Conservation (phyloP, 2,888 invertebrate species). For the Papilio elwesi region DNA sequence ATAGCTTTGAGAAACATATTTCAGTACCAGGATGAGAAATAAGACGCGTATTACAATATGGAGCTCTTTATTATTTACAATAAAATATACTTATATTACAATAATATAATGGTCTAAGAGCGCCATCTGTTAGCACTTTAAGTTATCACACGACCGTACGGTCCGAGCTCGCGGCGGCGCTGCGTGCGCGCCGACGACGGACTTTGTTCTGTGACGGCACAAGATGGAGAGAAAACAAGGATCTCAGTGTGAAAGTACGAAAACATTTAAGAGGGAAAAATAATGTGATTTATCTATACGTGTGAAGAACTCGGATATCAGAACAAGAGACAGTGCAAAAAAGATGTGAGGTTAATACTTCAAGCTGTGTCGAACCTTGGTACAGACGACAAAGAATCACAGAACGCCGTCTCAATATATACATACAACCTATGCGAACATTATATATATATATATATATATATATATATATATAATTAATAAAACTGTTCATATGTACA, state of each 20-base stretch:
- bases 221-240: not conserved
- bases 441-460: constrained; percentile 14
- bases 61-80: constrained; percentile 62
- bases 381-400: not conserved
- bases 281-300: not conserved
- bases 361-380: not conserved
- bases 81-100: constrained; percentile 56
- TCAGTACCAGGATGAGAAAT: not conserved
- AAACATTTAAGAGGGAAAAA: not conserved
- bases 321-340: constrained; percentile 1
- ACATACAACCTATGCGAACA: constrained; percentile 2
- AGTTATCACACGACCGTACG: constrained; percentile 30
- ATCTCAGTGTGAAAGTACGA: not conserved
- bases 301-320: not conserved
- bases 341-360: not conserved
- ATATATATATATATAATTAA: constrained; percentile 8
- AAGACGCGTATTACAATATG: constrained; percentile 36
- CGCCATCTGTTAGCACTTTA: constrained; percentile 34
- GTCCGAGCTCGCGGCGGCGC: not conserved
- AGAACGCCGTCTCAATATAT: not conserved
- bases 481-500: constrained; percentile 23
- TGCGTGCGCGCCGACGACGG: not conserved
- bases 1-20: not conserved
- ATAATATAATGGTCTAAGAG: constrained; percentile 41
- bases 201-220: constrained; percentile 1